These are phyloP conservation scores for Mechanitis mazaeus DNA, from an alignment of 2,888 invertebrate genomes.

Conservation along the genomic window DNA sequence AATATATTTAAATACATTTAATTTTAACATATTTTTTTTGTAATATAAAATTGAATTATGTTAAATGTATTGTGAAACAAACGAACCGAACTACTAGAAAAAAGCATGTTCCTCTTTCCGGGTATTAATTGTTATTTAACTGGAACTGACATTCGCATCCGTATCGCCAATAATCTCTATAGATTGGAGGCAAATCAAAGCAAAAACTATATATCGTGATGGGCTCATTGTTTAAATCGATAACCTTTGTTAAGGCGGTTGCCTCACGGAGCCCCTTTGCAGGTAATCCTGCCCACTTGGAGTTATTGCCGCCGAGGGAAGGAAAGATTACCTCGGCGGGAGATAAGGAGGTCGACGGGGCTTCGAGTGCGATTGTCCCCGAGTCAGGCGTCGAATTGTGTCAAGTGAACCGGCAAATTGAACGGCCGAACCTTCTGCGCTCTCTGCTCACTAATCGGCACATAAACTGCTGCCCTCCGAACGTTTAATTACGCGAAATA, in stretches of 20 bases:
- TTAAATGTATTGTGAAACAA: too few species aligned
- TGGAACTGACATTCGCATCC: background rate
- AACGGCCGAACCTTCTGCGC: slow-evolving; percentile 74
- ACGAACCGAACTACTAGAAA: too few species aligned
- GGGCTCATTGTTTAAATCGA: slow-evolving; percentile 71
- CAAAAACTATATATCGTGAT: slow-evolving; percentile 46
- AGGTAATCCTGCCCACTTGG: slow-evolving; percentile 77
- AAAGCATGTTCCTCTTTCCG: too few species aligned
- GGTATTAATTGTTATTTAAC: too few species aligned
- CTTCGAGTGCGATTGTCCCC: slow-evolving; percentile 76
- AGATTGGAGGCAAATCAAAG: slow-evolving; percentile 30
- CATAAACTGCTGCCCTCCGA: slow-evolving; percentile 68
- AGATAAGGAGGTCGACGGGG: slow-evolving; percentile 77
- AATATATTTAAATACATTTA: too few species aligned
- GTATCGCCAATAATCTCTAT: background rate
- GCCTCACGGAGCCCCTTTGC: slow-evolving; percentile 70
- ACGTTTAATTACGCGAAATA: slow-evolving; percentile 69
- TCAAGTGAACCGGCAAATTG: slow-evolving; percentile 77
- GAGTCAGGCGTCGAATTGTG: slow-evolving; percentile 77
- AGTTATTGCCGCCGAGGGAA: slow-evolving; percentile 76
- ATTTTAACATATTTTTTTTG: too few species aligned
- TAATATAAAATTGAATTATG: too few species aligned
- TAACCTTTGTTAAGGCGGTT: slow-evolving; percentile 72
- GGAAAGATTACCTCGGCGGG: slow-evolving; percentile 76
- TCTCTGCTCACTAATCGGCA: slow-evolving; percentile 71